Percentiles rank a stretch among this genome's conserved stretches.
Conservation (phyloP, 2,113 vertebrate species). For the Bostrychus sinensis region DNA sequence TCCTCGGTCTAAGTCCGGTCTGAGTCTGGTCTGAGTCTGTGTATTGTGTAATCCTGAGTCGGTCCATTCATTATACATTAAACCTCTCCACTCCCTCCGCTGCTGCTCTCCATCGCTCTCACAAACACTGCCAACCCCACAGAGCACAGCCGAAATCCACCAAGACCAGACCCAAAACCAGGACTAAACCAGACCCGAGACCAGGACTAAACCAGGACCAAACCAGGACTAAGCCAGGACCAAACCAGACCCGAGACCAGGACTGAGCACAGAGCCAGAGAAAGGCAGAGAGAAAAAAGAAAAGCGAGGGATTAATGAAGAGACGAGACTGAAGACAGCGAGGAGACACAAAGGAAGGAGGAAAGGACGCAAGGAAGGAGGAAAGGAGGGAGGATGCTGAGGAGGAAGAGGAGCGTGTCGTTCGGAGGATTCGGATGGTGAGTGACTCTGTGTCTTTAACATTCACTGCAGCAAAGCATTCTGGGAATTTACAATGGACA, state of each 20-base stretch:
- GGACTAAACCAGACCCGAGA: neutral
- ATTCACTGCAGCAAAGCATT: neutral
- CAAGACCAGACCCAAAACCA: neutral
- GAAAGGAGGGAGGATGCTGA: constrained; percentile 63
- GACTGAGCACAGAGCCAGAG: too few relatives aligned
- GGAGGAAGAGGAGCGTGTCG: constrained; percentile 77
- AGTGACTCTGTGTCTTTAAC: constrained; percentile 19
- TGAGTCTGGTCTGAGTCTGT: too few relatives aligned
- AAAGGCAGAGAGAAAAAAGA: too few relatives aligned
- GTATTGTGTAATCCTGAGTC: too few relatives aligned
- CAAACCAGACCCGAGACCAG: too few relatives aligned
- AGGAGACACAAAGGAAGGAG: constrained; percentile 18
- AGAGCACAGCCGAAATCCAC: too few relatives aligned
- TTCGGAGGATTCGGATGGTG: constrained; percentile 76
- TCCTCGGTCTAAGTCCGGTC: too few relatives aligned
- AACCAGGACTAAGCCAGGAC: neutral
- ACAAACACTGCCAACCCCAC: too few relatives aligned
- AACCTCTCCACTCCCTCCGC: too few relatives aligned
- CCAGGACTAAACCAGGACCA: neutral
- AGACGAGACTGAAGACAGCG: too few relatives aligned
- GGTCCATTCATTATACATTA: too few relatives aligned
- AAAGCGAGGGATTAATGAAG: constrained; percentile 5
- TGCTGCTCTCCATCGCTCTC: too few relatives aligned
- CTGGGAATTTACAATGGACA: neutral
- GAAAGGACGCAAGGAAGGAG: constrained; percentile 58